Percentiles rank a stretch among this genome's conserved stretches.
phyloP scores from a whole-genome alignment of 2,797 vertebrate species.

The Poecilia picta region DNA sequence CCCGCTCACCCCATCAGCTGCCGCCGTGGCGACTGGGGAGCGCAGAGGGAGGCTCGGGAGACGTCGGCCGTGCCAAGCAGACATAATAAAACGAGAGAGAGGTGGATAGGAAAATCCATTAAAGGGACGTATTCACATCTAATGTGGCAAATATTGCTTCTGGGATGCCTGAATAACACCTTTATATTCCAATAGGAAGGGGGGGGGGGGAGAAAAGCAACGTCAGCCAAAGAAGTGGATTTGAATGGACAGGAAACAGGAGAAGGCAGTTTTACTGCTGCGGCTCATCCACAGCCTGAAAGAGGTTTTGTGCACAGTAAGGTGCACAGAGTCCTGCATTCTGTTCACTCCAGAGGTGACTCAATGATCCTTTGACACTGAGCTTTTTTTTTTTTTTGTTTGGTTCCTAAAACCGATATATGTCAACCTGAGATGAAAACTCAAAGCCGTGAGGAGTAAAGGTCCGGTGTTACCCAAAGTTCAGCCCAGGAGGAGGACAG shows the following conservation, averaged over 20 bases:
- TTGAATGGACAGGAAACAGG: slow-evolving; percentile 27
- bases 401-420: neutral
- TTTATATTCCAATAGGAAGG: slow-evolving; percentile 55
- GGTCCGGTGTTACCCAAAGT: neutral
- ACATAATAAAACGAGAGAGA: slow-evolving; percentile 70
- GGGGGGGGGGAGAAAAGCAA: slow-evolving; percentile 10
- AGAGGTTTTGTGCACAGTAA: slow-evolving; percentile 13
- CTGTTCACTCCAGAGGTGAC: neutral
- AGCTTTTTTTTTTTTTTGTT: neutral
- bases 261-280: slow-evolving; percentile 36
- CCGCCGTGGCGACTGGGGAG: slow-evolving; percentile 8
- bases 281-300: slow-evolving; percentile 29
- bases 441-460: neutral
- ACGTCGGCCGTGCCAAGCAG: slow-evolving; percentile 73
- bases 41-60: slow-evolving; percentile 38
- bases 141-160: slow-evolving; percentile 73
- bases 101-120: slow-evolving; percentile 73
- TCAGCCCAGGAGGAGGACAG: neutral
- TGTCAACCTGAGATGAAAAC: neutral
- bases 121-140: slow-evolving; percentile 71
- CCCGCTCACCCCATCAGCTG: slow-evolving; percentile 17
- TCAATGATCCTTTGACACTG: neutral
- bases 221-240: slow-evolving; percentile 40
- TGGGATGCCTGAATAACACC: slow-evolving; percentile 71
- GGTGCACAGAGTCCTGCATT: neutral